Evolutionary conservation across 1,140 invertebrate species (phyloP).

Genomic region (Euschistus heros): DNA sequence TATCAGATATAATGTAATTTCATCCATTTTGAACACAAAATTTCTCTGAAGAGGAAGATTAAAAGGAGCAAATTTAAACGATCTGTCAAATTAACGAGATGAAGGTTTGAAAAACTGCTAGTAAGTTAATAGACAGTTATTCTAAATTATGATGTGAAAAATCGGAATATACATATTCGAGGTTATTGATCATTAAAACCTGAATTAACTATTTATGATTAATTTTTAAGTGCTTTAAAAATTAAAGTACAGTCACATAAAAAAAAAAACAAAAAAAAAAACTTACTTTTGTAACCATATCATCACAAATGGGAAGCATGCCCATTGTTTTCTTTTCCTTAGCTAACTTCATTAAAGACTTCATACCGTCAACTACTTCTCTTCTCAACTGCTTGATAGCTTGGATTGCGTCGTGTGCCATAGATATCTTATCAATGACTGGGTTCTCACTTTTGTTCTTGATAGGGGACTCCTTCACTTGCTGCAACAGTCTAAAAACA

Average conservation of each 20-base stretch:
- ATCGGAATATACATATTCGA: no score
- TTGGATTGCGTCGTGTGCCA: conserved; percentile 68
- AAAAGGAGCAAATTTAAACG: conserved; percentile 80
- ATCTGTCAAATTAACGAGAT: conserved; percentile 57
- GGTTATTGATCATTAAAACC: no score
- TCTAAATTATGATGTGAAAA: no score
- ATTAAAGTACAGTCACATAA: not conserved
- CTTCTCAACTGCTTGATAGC: conserved; percentile 63
- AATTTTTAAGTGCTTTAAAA: not conserved
- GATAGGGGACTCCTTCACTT: conserved; percentile 64
- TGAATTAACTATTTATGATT: no score
- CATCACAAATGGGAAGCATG: conserved; percentile 65
- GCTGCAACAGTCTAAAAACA: conserved; percentile 57
- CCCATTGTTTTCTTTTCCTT: conserved; percentile 58
- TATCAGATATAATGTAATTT: no score
- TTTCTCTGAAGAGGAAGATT: conserved; percentile 87
- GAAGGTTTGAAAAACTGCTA: conserved; percentile 57
- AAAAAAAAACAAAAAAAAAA: not conserved
- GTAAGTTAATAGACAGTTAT: conserved; percentile 31
- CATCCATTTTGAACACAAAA: conserved; percentile 90
- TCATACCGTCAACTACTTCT: conserved; percentile 70
- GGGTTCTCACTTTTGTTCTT: conserved; percentile 47
- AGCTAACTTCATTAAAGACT: conserved; percentile 55
- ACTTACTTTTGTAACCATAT: conserved; percentile 56
- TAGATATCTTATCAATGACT: conserved; percentile 59